Conservation (phyloP, 2,888 invertebrate genomes). For the Hypercompe scribonia region DNA sequence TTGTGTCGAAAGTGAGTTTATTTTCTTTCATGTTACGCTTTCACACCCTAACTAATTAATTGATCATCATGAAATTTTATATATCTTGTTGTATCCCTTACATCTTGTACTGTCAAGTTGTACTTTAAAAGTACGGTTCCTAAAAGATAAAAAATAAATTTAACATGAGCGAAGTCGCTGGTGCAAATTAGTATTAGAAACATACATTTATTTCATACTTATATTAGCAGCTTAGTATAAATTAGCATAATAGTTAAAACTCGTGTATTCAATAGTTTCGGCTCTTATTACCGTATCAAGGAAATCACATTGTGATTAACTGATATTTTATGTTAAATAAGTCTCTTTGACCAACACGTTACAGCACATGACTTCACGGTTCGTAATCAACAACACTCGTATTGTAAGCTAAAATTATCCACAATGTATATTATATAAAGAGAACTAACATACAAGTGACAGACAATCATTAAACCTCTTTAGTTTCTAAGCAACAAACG, state of each 20-base stretch:
- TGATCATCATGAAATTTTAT: too few relatives aligned
- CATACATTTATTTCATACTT: background rate
- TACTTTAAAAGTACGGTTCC: too few relatives aligned
- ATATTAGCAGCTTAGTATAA: background rate
- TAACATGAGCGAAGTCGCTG: too few relatives aligned
- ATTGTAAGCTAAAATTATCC: slow-evolving; percentile 12
- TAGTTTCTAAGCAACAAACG: too few relatives aligned
- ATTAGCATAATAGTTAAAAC: background rate
- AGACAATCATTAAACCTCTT: too few relatives aligned
- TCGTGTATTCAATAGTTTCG: background rate
- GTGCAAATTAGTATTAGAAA: background rate
- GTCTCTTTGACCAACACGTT: slow-evolving; percentile 34
- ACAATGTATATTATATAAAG: background rate
- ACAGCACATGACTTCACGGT: slow-evolving; percentile 38
- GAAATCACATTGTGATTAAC: slow-evolving; percentile 16
- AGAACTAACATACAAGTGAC: background rate
- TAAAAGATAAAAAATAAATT: too few relatives aligned
- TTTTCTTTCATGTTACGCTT: too few relatives aligned
- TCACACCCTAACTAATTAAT: too few relatives aligned
- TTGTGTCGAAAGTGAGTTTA: too few relatives aligned
- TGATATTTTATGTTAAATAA: slow-evolving; percentile 39
- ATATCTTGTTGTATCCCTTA: too few relatives aligned
- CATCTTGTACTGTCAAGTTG: too few relatives aligned
- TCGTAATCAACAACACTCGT: slow-evolving; percentile 1
- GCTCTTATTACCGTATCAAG: slow-evolving; percentile 12